Evolutionary conservation across 2,113 vertebrate species (phyloP), one percentile per base, ranked within the genome.

Genomic region (Ascaphus truei): DNA sequence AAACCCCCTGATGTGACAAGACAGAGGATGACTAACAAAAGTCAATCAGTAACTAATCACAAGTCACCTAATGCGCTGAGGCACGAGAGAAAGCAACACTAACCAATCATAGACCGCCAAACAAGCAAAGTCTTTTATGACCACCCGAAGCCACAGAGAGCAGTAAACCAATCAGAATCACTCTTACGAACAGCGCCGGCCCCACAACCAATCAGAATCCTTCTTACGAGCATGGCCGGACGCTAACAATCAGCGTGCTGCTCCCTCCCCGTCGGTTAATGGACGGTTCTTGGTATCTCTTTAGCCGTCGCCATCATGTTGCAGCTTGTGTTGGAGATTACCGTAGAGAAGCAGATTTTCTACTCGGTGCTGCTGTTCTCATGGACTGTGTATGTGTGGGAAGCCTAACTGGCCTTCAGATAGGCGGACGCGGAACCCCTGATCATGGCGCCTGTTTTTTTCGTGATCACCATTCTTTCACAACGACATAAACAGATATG

Each of bases 331-430:
- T 62, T 78, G 10, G 84, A 92, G 36, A 73, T 94, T 34, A 83
- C 92, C 13, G 68, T 81, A 5, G 94, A 97, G 75, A 84, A 84
- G 23, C 86, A 88, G 36, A 96, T 98, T 55, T 98, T 98, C 78
- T 90, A 89, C 65, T 88, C 93, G 15, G 96, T 98, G 27, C 74
- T 98, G 79, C 84, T 92, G 3, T 98, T 98, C 73, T 98, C 96
- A 0, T 98, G 96, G 95, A 88, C 93, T 0, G 94, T 98, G 11
- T 98, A 98, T 69, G 79, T 98, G 1, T 98, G 96, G 96, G 96
- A 98, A 84, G 94, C 94, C 43, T 94, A 96, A 58, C 87, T 98
- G 63, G 91, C 95, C 9, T 88, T 88, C 77, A 92, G 96, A 83
- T 96, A 98, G 93, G 96, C 96, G 73, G n/a, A n/a, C n/a, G n/a